Evolutionary conservation across 2,888 invertebrate genomes (phyloP), one percentile per base, ranked within the genome.

Genomic region (Fabriciana adippe): DNA sequence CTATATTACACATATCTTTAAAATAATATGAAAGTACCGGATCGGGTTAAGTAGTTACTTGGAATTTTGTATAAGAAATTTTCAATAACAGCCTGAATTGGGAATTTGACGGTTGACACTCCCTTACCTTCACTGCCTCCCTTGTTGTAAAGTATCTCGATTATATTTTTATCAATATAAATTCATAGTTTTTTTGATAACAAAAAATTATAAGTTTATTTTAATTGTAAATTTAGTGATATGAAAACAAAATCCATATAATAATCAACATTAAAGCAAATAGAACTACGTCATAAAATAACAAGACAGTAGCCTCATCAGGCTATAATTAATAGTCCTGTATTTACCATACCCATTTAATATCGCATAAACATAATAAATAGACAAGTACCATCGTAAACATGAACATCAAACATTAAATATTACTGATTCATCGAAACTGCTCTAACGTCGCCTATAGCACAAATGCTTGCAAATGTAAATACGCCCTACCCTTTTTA

Each of bases 341-440:
- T 68, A 59, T 64, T 71, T 68, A 63, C 63, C 66, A 71, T 66
- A 71, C 55, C 60, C 60, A 68, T 71, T 70, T 68, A 68, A 71
- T 63, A 68, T 66, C 66, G 60, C 55, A 66, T 66, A 71, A 71
- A 70, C 62, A 62, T 68, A 68, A 68, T 59, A 66, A 66, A 68
- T 68, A 63, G 53, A 60, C 60, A 53, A 31, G 48, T 66, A 59
- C 47, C 56, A 47, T 68, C 66, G 51, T 64, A 63, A 68, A 65
- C 50, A 66, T 21, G 51, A 59, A 51, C 66, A 68, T 68, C 67
- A 35, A 54, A 55, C 70, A 67, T 70, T 51, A 62, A 70, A 65
- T 70, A 48, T 65, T 51, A 64, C 66, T 56, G 67, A 67, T 69
- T 67, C 55, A 69, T 67, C 55, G 50, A 55, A 59, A 59, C 54